These are phyloP conservation scores for Eretmochelys imbricata DNA, from an alignment of 2,113 vertebrate species.

Conservation along the genomic window DNA sequence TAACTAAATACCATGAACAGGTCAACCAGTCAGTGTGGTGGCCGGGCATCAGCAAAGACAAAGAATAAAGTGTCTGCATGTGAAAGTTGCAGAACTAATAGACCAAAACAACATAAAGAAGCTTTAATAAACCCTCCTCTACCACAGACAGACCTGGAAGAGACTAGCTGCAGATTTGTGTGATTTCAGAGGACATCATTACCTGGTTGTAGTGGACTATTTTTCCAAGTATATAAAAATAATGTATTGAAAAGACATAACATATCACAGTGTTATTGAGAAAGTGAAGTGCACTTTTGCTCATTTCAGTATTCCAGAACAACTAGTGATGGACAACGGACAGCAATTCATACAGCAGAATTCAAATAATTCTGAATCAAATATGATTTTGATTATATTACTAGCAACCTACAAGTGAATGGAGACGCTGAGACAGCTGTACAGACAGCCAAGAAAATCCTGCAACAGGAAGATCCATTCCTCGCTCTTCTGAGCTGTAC, in stretches of 20 bases:
- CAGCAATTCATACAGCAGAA: too few relatives aligned
- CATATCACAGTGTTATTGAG: too few relatives aligned
- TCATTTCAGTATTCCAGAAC: too few relatives aligned
- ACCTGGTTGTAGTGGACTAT: background rate
- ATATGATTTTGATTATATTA: too few relatives aligned
- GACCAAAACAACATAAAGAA: background rate
- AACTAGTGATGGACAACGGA: too few relatives aligned
- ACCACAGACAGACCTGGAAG: background rate
- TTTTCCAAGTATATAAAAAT: background rate
- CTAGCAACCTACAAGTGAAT: too few relatives aligned
- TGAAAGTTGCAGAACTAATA: background rate
- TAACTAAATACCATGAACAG: background rate
- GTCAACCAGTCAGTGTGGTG: background rate
- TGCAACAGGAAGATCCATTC: too few relatives aligned
- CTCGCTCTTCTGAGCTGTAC: too few relatives aligned
- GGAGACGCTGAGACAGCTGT: too few relatives aligned
- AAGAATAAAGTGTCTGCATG: background rate
- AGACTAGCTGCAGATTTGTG: background rate
- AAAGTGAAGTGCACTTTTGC: too few relatives aligned
- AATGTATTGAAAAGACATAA: background rate
- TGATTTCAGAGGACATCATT: background rate
- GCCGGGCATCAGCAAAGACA: background rate
- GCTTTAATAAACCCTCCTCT: background rate
- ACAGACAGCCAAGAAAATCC: too few relatives aligned
- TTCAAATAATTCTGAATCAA: too few relatives aligned